Conservation (phyloP, 2,113 vertebrate genomes). For the Xiphias gladius region DNA sequence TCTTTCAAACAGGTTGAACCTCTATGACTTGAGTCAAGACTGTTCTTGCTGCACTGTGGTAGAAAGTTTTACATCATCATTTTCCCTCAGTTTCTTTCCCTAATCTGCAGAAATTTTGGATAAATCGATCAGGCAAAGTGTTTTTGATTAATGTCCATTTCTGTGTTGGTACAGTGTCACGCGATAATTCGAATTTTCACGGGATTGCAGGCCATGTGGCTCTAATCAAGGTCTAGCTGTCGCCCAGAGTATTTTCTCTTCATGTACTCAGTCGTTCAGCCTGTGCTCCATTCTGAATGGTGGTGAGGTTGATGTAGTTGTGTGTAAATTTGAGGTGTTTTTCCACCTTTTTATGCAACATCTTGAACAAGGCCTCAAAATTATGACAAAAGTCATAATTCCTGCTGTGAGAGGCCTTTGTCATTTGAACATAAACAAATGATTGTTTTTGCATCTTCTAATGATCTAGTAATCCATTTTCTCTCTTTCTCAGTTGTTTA, state of each 20-base stretch:
- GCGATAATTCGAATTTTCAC: too few species aligned
- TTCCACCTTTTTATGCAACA: too few species aligned
- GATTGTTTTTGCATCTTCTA: not conserved
- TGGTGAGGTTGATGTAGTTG: too few species aligned
- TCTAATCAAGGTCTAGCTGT: not conserved
- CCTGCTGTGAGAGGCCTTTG: not conserved
- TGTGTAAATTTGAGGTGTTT: too few species aligned
- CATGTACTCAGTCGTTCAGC: not conserved
- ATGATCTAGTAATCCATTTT: not conserved
- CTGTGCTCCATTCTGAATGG: not conserved
- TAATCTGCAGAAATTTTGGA: not conserved
- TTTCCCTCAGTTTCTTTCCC: not conserved
- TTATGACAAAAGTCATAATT: not conserved
- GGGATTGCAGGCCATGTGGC: not conserved
- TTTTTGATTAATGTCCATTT: not conserved
- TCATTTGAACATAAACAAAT: not conserved
- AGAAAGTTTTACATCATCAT: too few species aligned
- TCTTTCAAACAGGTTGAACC: not conserved
- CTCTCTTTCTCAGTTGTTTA: constrained; percentile 27
- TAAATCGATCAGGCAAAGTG: too few species aligned
- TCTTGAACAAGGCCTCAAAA: too few species aligned
- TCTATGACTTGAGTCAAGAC: too few species aligned
- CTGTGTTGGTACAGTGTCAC: not conserved
- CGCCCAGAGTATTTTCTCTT: too few species aligned
- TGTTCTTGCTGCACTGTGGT: too few species aligned